These are phyloP conservation scores for Cygnus buccinator DNA, from an alignment of 2,113 vertebrate genomes.

Conservation along the genomic window DNA sequence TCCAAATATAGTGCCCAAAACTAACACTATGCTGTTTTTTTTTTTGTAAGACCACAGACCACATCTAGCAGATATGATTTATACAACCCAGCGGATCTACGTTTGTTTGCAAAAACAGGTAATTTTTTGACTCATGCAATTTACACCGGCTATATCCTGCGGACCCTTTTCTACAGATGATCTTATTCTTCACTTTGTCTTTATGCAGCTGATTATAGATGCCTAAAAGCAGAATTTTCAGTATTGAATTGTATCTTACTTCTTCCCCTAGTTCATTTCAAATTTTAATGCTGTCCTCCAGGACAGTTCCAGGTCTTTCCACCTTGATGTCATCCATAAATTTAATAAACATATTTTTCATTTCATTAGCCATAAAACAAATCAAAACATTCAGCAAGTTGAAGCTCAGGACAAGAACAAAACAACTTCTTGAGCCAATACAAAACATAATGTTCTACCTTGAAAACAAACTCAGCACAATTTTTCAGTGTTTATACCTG, in stretches of 20 bases:
- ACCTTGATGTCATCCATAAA: background rate
- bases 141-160: background rate
- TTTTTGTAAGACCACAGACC: background rate
- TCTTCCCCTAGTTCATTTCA: background rate
- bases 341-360: slow-evolving; percentile 24
- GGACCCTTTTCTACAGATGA: background rate
- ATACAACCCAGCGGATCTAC: background rate
- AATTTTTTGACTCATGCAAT: background rate
- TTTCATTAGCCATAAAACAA: background rate
- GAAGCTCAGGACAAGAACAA: background rate
- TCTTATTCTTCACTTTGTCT: background rate
- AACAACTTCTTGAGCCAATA: background rate
- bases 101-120: background rate
- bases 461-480: background rate
- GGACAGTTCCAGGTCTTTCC: background rate
- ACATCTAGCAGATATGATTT: background rate
- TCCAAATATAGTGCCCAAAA: background rate
- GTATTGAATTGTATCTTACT: background rate
- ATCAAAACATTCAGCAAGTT: background rate
- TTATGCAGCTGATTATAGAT: background rate
- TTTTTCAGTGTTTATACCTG: background rate
- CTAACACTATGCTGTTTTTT: background rate
- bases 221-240: background rate
- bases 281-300: background rate
- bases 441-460: background rate